Evolutionary conservation across 2,113 vertebrate species (phyloP).

Genomic region (Odocoileus virginianus): DNA sequence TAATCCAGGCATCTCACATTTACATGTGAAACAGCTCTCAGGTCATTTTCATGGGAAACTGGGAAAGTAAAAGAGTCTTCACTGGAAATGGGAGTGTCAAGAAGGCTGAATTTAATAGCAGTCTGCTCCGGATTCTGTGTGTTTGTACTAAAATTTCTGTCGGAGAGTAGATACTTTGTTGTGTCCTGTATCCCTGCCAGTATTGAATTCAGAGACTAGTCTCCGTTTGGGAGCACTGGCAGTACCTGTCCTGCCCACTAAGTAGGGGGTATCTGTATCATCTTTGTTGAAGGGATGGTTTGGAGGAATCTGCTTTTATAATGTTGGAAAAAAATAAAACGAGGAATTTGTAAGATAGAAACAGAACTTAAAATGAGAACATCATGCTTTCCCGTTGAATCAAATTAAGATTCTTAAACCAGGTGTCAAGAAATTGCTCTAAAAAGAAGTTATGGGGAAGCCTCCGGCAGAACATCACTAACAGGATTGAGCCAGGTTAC

Average conservation of each 20-base stretch:
- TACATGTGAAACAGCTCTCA: not conserved
- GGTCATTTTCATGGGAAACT: not conserved
- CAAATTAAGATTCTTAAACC: conserved; percentile 41
- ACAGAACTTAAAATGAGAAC: conserved; percentile 27
- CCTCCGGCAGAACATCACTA: conserved; percentile 38
- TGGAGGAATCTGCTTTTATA: not conserved
- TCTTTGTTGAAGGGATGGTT: not conserved
- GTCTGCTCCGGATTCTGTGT: not conserved
- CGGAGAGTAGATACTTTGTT: not conserved
- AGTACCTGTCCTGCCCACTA: not conserved
- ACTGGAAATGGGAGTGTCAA: not conserved
- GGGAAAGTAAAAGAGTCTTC: not conserved
- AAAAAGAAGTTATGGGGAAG: not conserved
- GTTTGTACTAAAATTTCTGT: not conserved
- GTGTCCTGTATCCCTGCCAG: not conserved
- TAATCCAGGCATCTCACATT: not conserved
- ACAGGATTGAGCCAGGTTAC: conserved; percentile 49
- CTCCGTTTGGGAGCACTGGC: not conserved
- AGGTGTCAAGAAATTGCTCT: not conserved
- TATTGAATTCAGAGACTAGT: not conserved
- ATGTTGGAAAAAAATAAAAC: not conserved
- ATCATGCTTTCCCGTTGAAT: conserved; percentile 21
- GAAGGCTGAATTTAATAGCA: not conserved
- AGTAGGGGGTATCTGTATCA: not conserved
- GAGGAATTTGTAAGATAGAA: not conserved